These are phyloP conservation scores for Rostratula benghalensis DNA, from an alignment of 2,113 vertebrate species.

Conservation along the genomic window DNA sequence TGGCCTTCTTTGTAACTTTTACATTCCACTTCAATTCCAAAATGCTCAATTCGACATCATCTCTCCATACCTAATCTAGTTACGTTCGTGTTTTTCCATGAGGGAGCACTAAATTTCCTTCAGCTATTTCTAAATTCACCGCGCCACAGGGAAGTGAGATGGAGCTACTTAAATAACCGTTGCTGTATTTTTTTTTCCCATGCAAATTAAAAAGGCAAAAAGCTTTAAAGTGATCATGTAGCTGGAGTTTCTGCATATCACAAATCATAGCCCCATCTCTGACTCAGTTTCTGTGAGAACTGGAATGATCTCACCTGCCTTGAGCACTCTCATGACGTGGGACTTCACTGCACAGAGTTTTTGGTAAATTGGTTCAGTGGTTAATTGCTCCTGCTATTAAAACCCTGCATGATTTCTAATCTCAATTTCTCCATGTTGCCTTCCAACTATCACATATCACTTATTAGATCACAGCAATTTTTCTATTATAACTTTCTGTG, in stretches of 20 bases:
- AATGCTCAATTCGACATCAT: background rate
- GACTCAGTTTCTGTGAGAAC: background rate
- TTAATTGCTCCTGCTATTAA: background rate
- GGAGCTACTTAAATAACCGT: background rate
- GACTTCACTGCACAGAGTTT: background rate
- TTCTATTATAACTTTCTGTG: slow-evolving; percentile 13
- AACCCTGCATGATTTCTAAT: background rate
- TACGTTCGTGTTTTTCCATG: background rate
- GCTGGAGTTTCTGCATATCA: background rate
- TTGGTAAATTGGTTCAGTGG: background rate
- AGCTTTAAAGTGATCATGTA: background rate
- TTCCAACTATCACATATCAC: background rate
- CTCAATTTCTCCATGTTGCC: background rate
- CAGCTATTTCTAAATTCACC: background rate
- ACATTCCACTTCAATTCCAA: background rate
- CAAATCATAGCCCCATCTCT: background rate
- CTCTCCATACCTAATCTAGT: background rate
- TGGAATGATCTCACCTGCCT: background rate
- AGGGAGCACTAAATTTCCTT: background rate
- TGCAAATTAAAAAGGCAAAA: slow-evolving; percentile 31
- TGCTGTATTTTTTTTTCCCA: background rate
- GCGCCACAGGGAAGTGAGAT: background rate
- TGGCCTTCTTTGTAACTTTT: background rate
- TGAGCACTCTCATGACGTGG: background rate
- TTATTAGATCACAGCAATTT: background rate